Conservation (phyloP, 2,888 invertebrate species). For the Psococerastis gibbosa region DNA sequence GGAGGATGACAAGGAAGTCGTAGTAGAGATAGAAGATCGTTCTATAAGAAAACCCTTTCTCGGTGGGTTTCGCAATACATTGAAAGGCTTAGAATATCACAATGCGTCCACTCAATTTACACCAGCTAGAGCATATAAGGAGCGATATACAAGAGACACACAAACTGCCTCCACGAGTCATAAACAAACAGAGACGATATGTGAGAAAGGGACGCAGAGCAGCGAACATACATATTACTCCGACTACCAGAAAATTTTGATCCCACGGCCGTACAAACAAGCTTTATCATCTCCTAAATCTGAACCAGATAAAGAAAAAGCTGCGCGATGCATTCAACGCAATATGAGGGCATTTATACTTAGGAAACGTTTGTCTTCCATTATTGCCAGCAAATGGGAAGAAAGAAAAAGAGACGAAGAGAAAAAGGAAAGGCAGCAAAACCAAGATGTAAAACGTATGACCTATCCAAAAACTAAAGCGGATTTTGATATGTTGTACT, state of each 20-base stretch:
- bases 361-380: constrained; percentile 29
- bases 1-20: constrained; percentile 26
- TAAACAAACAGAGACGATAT: constrained; percentile 29
- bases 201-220: constrained; percentile 36
- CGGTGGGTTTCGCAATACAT: constrained; percentile 59
- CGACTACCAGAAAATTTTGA: constrained; percentile 25
- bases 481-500: constrained; percentile 56
- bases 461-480: constrained; percentile 49
- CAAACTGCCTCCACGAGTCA: constrained; percentile 42
- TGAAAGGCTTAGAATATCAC: constrained; percentile 50
- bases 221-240: neutral
- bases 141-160: constrained; percentile 37
- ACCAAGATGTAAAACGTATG: constrained; percentile 1
- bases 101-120: constrained; percentile 60
- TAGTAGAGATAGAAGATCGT: constrained; percentile 38
- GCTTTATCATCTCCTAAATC: constrained; percentile 44
- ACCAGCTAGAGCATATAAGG: constrained; percentile 27
- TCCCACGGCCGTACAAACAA: constrained; percentile 29
- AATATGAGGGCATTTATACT: constrained; percentile 39
- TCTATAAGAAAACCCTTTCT: constrained; percentile 52
- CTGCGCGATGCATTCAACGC: constrained; percentile 41
- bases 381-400: constrained; percentile 31
- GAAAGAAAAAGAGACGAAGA: constrained; percentile 31
- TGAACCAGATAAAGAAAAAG: constrained; percentile 35
- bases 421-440: constrained; percentile 25